Evolutionary conservation across 2,797 vertebrate species (phyloP), one percentile per base, ranked within the genome.

Genomic region (Myotis planiceps): DNA sequence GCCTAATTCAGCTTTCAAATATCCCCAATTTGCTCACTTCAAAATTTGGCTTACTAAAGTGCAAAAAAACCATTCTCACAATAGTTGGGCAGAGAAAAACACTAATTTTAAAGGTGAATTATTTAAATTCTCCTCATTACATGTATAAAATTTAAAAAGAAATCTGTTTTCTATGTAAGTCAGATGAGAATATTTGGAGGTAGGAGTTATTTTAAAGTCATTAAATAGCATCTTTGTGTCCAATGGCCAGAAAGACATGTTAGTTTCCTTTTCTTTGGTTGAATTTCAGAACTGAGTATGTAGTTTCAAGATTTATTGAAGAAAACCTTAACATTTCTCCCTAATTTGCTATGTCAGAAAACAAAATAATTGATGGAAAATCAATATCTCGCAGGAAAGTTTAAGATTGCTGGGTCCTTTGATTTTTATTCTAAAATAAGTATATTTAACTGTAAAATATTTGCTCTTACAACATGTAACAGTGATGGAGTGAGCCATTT

Each of bases 381-480:
- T 69, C 23, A 91, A 2, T 55, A 9, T 85, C 39, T 94, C 7
- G 47, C 4, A 90, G 68, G 37, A 93, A 92, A 51, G 23, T 65
- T 60, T 66, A 65, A 84, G 16, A 58, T 7, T 71, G 32, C 3
- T 68, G 10, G 14, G 12, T 69, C 66, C 32, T 47, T 81, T 51
- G 53, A 80, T 63, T 80, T 80, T 96, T 16, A 60, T 80, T 96
- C n/a, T 60, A n/a, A 96, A 78, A 74, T 47, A 92, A 88, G 37
- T 79, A 3, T n/a, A 68, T 82, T 71, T 79, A 88, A 86, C 9
- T 18, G 5, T 71, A 21, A 69, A 58, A 27, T 42, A 27, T 80
- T 29, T 3, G 66, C 63, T 75, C 8, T 95, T 71, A 65, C 25
- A 65, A 60, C 89, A 42, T 63, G 9, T 25, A 88, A 88, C 34